Evolutionary conservation across 2,888 invertebrate genomes (phyloP).

Genomic region (Apamea sordens): DNA sequence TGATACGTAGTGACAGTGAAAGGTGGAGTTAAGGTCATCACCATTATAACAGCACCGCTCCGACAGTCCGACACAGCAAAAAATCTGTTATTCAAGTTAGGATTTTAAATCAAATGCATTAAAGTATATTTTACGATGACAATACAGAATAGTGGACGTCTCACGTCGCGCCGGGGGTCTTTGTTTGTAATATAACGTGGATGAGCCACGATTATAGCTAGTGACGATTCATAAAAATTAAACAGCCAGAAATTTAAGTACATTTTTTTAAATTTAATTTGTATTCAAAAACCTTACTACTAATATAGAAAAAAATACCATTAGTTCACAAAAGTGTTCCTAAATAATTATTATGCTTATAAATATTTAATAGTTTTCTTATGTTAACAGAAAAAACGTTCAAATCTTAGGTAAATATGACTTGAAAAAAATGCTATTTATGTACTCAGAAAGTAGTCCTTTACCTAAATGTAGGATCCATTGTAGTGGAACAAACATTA

Average conservation of each 20-base stretch:
- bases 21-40: too few relatives aligned
- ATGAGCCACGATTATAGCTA: background rate
- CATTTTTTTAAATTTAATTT: slow-evolving; percentile 46
- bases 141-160: too few relatives aligned
- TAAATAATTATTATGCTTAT: slow-evolving; percentile 24
- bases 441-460: slow-evolving; percentile 6
- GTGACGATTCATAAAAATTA: slow-evolving; percentile 3
- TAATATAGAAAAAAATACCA: slow-evolving; percentile 23
- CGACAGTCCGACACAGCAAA: too few relatives aligned
- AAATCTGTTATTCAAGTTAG: too few relatives aligned
- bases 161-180: too few relatives aligned
- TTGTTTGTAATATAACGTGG: background rate
- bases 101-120: too few relatives aligned
- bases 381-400: background rate
- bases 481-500: background rate
- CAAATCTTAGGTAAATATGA: background rate
- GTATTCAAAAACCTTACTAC: slow-evolving; percentile 35
- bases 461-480: background rate
- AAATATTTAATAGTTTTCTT: slow-evolving; percentile 6
- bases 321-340: slow-evolving; percentile 30
- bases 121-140: too few relatives aligned
- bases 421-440: slow-evolving; percentile 30
- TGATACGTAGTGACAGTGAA: background rate
- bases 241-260: slow-evolving; percentile 48
- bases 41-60: background rate